A percentile compares a stretch with the other conserved stretches of the same genome.
Evolutionary conservation across 2,888 invertebrate species (phyloP).

Genomic region (Allygus modestus): DNA sequence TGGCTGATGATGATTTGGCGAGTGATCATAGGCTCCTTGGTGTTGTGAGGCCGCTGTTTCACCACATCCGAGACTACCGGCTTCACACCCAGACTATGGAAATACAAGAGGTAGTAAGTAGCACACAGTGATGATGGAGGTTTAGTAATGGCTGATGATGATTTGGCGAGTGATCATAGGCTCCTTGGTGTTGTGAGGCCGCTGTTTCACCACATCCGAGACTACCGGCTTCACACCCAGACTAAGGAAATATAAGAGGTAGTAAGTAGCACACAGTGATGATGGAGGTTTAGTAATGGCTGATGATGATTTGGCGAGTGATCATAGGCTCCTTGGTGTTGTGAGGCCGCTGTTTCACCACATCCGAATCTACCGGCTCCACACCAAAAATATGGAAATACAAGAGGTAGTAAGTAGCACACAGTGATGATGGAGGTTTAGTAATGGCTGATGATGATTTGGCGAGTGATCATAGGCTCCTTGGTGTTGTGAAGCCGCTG

Average conservation of each 20-base stretch:
- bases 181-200: constrained; percentile 94
- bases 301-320: constrained; percentile 88
- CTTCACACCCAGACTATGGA: constrained; percentile 92
- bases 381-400: constrained; percentile 88
- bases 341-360: constrained; percentile 94
- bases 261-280: constrained; percentile 83
- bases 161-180: constrained; percentile 95
- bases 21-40: constrained; percentile 96
- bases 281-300: no score
- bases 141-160: no score
- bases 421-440: constrained; percentile 95
- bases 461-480: constrained; percentile 95
- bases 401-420: constrained; percentile 29
- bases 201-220: constrained; percentile 95
- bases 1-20: constrained; percentile 91
- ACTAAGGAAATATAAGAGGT: constrained; percentile 75
- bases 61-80: constrained; percentile 99
- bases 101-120: no score
- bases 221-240: constrained; percentile 99
- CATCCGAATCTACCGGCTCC: constrained; percentile 99
- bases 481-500: constrained; percentile 95
- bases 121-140: no score
- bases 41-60: constrained; percentile 93
- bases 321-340: constrained; percentile 97
- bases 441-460: constrained; percentile 91